A percentile compares a stretch with the other conserved stretches of the same genome.
These are phyloP conservation scores for Orchesella flavescens DNA, from an alignment of 2,888 invertebrate genomes.

Conservation along the genomic window DNA sequence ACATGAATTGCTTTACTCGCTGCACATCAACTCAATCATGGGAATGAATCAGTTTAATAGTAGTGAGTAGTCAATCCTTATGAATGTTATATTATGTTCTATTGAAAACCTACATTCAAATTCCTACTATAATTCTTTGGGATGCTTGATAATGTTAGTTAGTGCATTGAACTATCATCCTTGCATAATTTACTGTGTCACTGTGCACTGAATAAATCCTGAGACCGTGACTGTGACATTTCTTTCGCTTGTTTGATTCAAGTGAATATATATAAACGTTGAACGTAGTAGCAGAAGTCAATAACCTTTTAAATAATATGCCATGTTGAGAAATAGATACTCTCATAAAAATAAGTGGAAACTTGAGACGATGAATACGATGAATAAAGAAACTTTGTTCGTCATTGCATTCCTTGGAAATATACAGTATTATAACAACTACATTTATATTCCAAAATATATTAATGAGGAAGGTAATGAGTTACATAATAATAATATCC, in stretches of 20 bases:
- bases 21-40: constrained; percentile 11
- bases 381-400: no score
- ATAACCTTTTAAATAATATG: constrained; percentile 24
- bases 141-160: no score
- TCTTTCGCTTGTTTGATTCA: constrained; percentile 40
- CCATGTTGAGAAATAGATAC: neutral
- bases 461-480: no score
- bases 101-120: neutral
- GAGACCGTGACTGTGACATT: constrained; percentile 62
- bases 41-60: constrained; percentile 33
- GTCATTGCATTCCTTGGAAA: no score
- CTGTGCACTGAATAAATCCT: constrained; percentile 41
- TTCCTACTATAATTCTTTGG: no score
- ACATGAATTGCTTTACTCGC: constrained; percentile 50
- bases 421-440: no score
- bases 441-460: no score
- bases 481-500: no score
- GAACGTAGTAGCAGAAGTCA: constrained; percentile 25
- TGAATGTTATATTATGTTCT: neutral
- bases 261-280: neutral
- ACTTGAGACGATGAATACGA: neutral
- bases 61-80: no score
- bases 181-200: constrained; percentile 49
- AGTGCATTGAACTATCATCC: neutral
- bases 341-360: neutral